phyloP scores from a whole-genome alignment of 1,140 invertebrate species.

The Chelonus insularis region DNA sequence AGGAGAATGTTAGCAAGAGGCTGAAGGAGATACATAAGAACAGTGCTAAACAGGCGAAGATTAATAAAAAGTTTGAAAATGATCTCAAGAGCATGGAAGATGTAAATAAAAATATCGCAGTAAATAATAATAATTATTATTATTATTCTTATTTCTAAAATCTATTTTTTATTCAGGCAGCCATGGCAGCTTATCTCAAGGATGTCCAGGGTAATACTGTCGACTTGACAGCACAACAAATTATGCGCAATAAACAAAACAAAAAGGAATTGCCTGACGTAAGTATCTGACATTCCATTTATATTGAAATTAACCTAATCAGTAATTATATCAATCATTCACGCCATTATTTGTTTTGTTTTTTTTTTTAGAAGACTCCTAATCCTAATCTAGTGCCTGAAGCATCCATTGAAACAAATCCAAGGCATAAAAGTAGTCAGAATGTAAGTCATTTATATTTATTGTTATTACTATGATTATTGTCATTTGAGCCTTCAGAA shows the following conservation, averaged over 20 bases:
- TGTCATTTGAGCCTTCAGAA: no score
- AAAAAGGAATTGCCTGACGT: conserved; percentile 25
- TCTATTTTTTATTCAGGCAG: conserved; percentile 61
- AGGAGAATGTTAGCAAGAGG: conserved; percentile 88
- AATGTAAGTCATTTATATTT: conserved; percentile 27
- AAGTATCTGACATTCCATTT: conserved; percentile 7
- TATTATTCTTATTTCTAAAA: not conserved
- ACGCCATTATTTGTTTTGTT: not conserved
- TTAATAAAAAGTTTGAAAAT: conserved; percentile 74
- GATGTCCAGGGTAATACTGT: conserved; percentile 72
- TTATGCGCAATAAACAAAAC: conserved; percentile 47
- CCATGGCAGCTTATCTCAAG: conserved; percentile 79
- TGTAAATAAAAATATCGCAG: conserved; percentile 48
- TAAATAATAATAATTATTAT: conserved; percentile 4
- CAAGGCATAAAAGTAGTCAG: conserved; percentile 33
- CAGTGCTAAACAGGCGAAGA: conserved; percentile 76
- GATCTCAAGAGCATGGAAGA: conserved; percentile 89
- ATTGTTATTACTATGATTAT: no score
- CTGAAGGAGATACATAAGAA: conserved; percentile 84
- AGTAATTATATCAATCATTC: no score
- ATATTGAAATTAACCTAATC: no score
- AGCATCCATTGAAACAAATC: conserved; percentile 34
- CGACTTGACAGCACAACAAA: conserved; percentile 69
- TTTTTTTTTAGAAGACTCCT: conserved; percentile 25
- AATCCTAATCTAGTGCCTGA: conserved; percentile 36